These are phyloP conservation scores for Dolomedes plantarius DNA, from an alignment of 2,888 invertebrate genomes.

Conservation along the genomic window DNA sequence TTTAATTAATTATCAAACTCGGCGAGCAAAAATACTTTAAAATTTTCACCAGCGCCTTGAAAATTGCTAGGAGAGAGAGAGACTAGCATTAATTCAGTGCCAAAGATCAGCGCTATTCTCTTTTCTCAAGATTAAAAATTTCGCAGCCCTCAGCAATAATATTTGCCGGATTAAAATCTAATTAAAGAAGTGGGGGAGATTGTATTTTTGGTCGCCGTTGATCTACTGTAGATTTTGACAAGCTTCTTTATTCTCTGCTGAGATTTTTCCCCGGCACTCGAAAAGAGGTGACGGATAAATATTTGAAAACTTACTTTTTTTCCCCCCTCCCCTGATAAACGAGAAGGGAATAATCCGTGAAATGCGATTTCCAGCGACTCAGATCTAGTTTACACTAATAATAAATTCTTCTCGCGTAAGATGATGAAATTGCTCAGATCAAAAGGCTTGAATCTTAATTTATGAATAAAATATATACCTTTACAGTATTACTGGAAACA, in stretches of 20 bases:
- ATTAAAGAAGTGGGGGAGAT: constrained; percentile 38
- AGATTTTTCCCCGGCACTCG: background rate
- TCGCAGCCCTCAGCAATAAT: constrained; percentile 30
- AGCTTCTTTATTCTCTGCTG: constrained; percentile 5
- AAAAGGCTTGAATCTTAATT: background rate
- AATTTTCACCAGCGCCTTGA: constrained; percentile 42
- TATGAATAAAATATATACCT: background rate
- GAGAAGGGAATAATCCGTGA: background rate
- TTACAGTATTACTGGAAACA: too few species aligned
- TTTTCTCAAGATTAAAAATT: constrained; percentile 51
- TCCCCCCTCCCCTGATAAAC: background rate
- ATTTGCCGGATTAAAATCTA: constrained; percentile 65
- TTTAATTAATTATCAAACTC: constrained; percentile 68
- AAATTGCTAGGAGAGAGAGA: constrained; percentile 21
- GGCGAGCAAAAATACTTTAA: constrained; percentile 49
- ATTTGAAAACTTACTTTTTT: background rate
- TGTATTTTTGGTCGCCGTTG: constrained; percentile 24
- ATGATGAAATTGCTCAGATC: background rate
- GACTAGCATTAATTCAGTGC: background rate
- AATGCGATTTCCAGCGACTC: background rate
- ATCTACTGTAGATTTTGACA: constrained; percentile 41
- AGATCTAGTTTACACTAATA: background rate
- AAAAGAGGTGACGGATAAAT: background rate
- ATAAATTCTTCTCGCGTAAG: background rate
- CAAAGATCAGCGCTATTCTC: constrained; percentile 39